Evolutionary conservation across 2,888 invertebrate genomes (phyloP).

Genomic region (Hyposoter didymator): DNA sequence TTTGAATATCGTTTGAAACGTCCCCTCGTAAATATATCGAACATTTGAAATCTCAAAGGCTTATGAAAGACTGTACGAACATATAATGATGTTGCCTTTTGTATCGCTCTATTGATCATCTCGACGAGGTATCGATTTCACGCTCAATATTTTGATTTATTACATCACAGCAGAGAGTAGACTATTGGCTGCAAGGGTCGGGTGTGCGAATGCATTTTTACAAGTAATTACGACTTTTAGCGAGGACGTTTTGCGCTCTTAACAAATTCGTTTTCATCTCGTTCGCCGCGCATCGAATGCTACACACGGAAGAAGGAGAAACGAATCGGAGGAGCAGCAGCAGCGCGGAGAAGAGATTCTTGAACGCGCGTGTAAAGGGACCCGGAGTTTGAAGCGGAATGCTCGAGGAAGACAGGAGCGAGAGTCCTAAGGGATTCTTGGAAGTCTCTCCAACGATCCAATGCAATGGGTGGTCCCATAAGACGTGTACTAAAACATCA

Average conservation of each 20-base stretch:
- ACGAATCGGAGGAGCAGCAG: conserved; percentile 31
- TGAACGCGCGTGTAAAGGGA: conserved; percentile 8
- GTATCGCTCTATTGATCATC: background rate
- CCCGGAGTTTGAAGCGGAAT: conserved; percentile 46
- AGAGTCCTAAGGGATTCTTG: conserved; percentile 73
- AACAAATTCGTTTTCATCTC: conserved; percentile 16
- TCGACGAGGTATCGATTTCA: background rate
- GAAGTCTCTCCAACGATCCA: conserved; percentile 75
- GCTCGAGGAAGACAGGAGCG: conserved; percentile 10
- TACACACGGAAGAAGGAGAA: conserved; percentile 4
- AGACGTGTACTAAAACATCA: conserved; percentile 46
- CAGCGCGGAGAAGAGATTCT: background rate
- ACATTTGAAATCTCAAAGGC: background rate
- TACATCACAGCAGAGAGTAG: background rate
- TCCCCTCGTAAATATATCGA: background rate
- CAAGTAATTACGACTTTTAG: conserved; percentile 5
- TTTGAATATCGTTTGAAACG: background rate
- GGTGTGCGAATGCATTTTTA: background rate
- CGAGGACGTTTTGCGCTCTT: background rate
- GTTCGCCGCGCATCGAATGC: conserved; percentile 13
- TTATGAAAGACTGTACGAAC: background rate
- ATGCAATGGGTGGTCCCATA: conserved; percentile 76
- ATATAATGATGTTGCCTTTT: background rate
- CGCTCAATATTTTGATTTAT: background rate
- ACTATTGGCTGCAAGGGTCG: background rate